A percentile compares a stretch with the other conserved stretches of the same genome.
These are phyloP conservation scores for Limnephilus auricula DNA, from an alignment of 2,888 invertebrate species.

Conservation along the genomic window DNA sequence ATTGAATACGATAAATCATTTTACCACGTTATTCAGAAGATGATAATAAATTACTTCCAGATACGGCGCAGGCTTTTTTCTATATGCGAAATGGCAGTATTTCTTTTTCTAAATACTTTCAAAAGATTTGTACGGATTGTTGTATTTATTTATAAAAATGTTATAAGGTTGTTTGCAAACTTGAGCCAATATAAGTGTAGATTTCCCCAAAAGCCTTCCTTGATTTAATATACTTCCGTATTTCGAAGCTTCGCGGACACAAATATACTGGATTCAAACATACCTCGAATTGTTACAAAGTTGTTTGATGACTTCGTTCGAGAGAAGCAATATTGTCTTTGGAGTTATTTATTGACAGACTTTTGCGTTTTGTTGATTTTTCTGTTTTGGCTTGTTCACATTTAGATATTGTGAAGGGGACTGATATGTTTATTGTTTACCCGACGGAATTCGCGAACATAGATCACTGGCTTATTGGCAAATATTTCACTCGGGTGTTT, in stretches of 20 bases:
- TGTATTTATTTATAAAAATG: background rate
- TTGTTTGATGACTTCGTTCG: slow-evolving; percentile 47
- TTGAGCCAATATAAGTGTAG: background rate
- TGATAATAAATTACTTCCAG: background rate
- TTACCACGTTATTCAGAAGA: background rate
- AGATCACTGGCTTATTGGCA: background rate
- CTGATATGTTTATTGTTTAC: background rate
- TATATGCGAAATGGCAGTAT: background rate
- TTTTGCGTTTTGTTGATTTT: slow-evolving; percentile 23
- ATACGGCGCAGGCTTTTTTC: background rate
- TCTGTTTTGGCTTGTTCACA: background rate
- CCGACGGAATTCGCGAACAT: background rate
- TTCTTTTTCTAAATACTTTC: background rate
- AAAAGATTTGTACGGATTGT: background rate
- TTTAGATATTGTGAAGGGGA: background rate
- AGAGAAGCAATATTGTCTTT: slow-evolving; percentile 29
- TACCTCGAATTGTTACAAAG: slow-evolving; percentile 39
- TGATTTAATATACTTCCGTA: slow-evolving; percentile 47
- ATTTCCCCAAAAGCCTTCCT: background rate
- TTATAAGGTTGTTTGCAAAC: background rate
- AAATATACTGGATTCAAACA: slow-evolving; percentile 26
- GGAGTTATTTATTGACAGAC: slow-evolving; percentile 47
- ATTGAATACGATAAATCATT: slow-evolving; percentile 35
- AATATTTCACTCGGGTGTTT: background rate
- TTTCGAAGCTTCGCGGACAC: slow-evolving; percentile 37